Conservation (phyloP, 2,797 vertebrate genomes). For the Acanthurus tractus region DNA sequence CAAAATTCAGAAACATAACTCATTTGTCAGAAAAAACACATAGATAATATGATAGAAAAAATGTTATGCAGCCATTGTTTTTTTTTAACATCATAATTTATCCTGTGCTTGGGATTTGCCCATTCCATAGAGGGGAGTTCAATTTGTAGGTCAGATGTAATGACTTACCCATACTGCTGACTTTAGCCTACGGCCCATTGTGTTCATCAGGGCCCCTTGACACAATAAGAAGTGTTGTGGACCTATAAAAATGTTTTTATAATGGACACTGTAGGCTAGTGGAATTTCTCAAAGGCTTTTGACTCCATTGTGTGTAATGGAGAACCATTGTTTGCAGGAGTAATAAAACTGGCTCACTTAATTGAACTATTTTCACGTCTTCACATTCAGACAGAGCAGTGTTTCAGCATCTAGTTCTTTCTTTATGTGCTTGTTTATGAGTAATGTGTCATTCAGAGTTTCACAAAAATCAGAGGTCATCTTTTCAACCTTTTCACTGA, state of each 20-base stretch:
- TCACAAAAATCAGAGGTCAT: conserved; percentile 5
- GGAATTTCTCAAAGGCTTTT: conserved; percentile 24
- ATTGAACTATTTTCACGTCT: conserved; percentile 31
- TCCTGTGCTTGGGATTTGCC: conserved; percentile 31
- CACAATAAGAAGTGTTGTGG: conserved; percentile 12
- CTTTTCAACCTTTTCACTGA: conserved; percentile 13
- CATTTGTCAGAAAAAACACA: conserved; percentile 21
- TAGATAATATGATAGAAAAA: background rate
- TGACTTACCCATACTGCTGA: conserved; percentile 35
- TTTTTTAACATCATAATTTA: conserved; percentile 60
- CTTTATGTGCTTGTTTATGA: conserved; percentile 22
- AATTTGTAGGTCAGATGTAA: conserved; percentile 41
- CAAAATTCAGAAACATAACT: conserved; percentile 23
- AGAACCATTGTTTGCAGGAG: conserved; percentile 28
- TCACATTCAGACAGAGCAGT: conserved; percentile 33
- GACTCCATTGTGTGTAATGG: conserved; percentile 8
- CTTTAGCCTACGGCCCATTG: conserved; percentile 4
- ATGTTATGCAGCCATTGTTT: conserved; percentile 48
- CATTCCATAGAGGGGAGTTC: conserved; percentile 15
- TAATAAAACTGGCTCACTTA: conserved; percentile 33
- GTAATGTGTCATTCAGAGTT: conserved; percentile 5
- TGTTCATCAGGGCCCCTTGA: background rate
- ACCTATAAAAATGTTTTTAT: conserved; percentile 8
- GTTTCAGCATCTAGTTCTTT: conserved; percentile 19
- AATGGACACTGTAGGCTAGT: conserved; percentile 8